Conservation (phyloP, 37 sponge, comb jelly and placozoan genomes). For the Ephydatia muelleri region DNA sequence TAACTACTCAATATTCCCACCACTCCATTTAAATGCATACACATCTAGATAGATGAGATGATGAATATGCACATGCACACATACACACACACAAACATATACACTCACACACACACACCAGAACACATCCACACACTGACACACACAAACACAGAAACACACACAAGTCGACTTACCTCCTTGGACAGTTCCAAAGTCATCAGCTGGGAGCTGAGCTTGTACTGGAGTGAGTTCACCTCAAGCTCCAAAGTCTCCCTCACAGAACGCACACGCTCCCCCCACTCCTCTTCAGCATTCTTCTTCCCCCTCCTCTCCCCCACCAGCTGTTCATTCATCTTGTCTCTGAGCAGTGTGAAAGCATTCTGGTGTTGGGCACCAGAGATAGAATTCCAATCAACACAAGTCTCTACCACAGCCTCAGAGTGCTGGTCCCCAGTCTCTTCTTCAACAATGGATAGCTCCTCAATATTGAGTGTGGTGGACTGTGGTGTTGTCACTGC, state of each 20-base stretch:
- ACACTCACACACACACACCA: no score
- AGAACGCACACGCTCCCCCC: conserved; percentile 42
- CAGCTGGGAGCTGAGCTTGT: conserved; percentile 60
- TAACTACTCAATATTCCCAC: no score
- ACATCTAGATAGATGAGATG: no score
- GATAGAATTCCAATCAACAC: no score
- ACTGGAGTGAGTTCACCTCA: conserved; percentile 52
- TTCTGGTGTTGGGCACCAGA: background rate
- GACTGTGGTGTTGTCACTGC: no score
- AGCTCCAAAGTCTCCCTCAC: conserved; percentile 36
- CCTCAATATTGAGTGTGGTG: no score
- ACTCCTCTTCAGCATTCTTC: conserved; percentile 27
- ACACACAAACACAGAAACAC: conserved; percentile 13
- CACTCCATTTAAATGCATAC: no score
- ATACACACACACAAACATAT: no score
- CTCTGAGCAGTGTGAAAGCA: background rate
- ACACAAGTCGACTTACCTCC: conserved; percentile 55
- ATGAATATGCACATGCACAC: no score
- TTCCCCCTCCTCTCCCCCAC: conserved; percentile 6
- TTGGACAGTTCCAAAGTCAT: conserved; percentile 52
- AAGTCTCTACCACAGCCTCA: background rate
- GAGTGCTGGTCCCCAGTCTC: background rate
- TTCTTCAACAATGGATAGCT: no score
- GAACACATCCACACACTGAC: background rate
- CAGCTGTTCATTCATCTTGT: conserved; percentile 13